Conservation (phyloP, 2,888 invertebrate genomes). For the Drosophila fungiperda region DNA sequence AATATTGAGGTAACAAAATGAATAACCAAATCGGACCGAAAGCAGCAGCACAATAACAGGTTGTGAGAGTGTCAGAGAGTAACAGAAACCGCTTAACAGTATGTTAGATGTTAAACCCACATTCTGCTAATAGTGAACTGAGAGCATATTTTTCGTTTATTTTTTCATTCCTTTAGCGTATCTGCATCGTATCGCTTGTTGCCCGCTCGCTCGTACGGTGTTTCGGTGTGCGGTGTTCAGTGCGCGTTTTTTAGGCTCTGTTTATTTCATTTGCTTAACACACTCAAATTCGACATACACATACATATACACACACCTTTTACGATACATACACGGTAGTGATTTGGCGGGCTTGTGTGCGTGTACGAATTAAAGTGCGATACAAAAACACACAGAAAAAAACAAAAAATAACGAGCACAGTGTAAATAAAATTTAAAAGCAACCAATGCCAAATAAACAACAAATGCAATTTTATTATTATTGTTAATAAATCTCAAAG, state of each 20-base stretch:
- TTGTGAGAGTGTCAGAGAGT: conserved; percentile 33
- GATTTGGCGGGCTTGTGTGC: conserved; percentile 76
- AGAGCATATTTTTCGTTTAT: conserved; percentile 32
- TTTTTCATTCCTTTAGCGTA: conserved; percentile 58
- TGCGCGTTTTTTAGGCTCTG: conserved; percentile 65
- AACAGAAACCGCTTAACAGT: conserved; percentile 20
- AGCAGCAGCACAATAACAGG: conserved; percentile 41
- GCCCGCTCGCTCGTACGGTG: conserved; percentile 34
- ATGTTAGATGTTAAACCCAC: conserved; percentile 18
- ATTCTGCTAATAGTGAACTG: conserved; percentile 31
- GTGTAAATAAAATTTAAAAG: conserved; percentile 30
- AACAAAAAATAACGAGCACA: conserved; percentile 10
- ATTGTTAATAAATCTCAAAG: conserved; percentile 17
- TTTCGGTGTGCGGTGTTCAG: conserved; percentile 47
- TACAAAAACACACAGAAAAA: conserved; percentile 45
- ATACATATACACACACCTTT: conserved; percentile 48
- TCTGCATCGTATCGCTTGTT: conserved; percentile 57
- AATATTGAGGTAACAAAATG: conserved; percentile 27
- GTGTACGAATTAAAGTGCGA: conserved; percentile 53
- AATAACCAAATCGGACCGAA: conserved; percentile 16
- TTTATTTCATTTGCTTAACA: conserved; percentile 62
- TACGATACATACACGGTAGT: conserved; percentile 72
- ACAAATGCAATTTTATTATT: conserved; percentile 45
- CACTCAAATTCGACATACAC: conserved; percentile 57
- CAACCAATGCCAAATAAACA: conserved; percentile 42